Evolutionary conservation across 2,113 vertebrate species (phyloP).

Genomic region (Mungos mungo): DNA sequence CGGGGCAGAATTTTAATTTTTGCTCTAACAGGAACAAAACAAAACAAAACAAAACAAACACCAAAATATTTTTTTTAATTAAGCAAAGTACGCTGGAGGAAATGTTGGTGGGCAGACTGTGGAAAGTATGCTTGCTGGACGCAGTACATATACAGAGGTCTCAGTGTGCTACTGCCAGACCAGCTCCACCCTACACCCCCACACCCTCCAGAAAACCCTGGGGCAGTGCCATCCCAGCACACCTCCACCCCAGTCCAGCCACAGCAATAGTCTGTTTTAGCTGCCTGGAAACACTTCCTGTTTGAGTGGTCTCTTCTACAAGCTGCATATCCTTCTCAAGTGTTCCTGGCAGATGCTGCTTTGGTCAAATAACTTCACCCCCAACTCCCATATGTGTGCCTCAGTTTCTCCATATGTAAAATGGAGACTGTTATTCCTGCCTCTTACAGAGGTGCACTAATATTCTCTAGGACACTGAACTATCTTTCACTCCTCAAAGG

Average conservation of each 20-base stretch:
- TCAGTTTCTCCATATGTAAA: slow-evolving; percentile 33
- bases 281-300: slow-evolving; percentile 12
- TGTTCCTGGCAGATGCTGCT: slow-evolving; percentile 30
- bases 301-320: slow-evolving; percentile 28
- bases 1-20: slow-evolving; percentile 43
- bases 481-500: slow-evolving; percentile 10
- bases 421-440: background rate
- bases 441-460: background rate
- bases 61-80: slow-evolving; percentile 41
- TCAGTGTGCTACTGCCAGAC: slow-evolving; percentile 65
- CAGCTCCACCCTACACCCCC: slow-evolving; percentile 46
- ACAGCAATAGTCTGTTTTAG: slow-evolving; percentile 30
- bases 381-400: background rate
- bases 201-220: slow-evolving; percentile 42
- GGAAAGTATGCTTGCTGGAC: slow-evolving; percentile 69
- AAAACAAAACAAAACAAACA: background rate
- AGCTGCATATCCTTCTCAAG: background rate
- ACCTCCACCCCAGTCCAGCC: slow-evolving; percentile 25
- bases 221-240: background rate
- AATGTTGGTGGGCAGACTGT: slow-evolving; percentile 66
- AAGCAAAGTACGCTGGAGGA: slow-evolving; percentile 56
- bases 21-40: slow-evolving; percentile 29
- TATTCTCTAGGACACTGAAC: slow-evolving; percentile 18
- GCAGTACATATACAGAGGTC: slow-evolving; percentile 61
- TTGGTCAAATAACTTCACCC: background rate